Conservation (phyloP, 2,888 invertebrate genomes). For the Cremastinae sp. region DNA sequence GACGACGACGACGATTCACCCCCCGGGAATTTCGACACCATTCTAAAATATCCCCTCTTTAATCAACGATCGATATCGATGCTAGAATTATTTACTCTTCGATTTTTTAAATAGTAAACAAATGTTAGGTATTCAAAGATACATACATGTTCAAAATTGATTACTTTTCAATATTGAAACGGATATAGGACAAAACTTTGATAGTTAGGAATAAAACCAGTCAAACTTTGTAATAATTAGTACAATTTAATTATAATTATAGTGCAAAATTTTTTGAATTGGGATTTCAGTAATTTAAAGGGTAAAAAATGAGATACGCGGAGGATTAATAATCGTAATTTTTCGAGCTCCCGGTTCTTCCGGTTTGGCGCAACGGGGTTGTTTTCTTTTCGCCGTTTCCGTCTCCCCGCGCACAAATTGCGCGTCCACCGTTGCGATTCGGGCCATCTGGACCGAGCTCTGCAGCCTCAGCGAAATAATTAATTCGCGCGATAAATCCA, state of each 20-base stretch:
- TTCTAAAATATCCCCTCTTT: background rate
- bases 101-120: conserved; percentile 13
- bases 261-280: background rate
- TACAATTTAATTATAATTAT: too few relatives aligned
- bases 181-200: too few relatives aligned
- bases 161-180: too few relatives aligned
- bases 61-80: conserved; percentile 2
- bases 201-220: too few relatives aligned
- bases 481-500: conserved; percentile 71
- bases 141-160: too few relatives aligned
- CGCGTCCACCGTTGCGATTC: conserved; percentile 60
- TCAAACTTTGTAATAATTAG: too few relatives aligned
- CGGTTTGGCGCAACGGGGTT: conserved; percentile 14
- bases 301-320: conserved; percentile 9
- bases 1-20: conserved; percentile 35
- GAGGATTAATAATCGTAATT: conserved; percentile 68
- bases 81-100: too few relatives aligned
- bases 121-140: too few relatives aligned
- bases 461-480: conserved; percentile 61
- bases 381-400: conserved; percentile 28
- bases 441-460: conserved; percentile 63
- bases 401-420: conserved; percentile 7
- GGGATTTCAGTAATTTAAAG: background rate
- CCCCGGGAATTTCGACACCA: conserved; percentile 50
- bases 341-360: conserved; percentile 49